Conservation (phyloP, 2,797 vertebrate species). For the Rhinatrema bivittatum region DNA sequence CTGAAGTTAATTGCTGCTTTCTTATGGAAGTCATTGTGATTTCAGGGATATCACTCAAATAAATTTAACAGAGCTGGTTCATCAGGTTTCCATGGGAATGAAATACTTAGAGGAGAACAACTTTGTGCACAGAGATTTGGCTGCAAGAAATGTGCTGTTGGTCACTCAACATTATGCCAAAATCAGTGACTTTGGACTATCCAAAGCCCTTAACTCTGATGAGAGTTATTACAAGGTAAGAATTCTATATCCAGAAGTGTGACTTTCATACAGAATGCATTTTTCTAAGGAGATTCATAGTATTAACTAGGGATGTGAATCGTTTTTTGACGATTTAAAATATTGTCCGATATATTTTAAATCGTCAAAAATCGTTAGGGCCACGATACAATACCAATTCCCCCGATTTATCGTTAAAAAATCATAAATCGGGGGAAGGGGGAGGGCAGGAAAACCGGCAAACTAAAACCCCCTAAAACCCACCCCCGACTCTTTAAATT, state of each 20-base stretch:
- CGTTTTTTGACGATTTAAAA: too few relatives aligned
- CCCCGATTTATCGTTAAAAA: too few relatives aligned
- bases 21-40: too few relatives aligned
- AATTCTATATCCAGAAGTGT: slow-evolving; percentile 5
- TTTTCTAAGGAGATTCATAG: slow-evolving; percentile 2
- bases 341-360: too few relatives aligned
- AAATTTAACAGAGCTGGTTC: slow-evolving; percentile 91
- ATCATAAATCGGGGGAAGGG: too few relatives aligned
- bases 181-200: slow-evolving; percentile 96
- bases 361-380: too few relatives aligned
- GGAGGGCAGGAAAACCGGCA: too few relatives aligned
- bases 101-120: slow-evolving; percentile 92
- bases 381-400: too few relatives aligned
- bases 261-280: background rate
- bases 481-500: too few relatives aligned
- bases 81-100: slow-evolving; percentile 96
- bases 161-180: slow-evolving; percentile 97
- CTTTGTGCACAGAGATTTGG: slow-evolving; percentile 92
- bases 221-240: slow-evolving; percentile 79
- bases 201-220: slow-evolving; percentile 84
- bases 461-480: too few relatives aligned
- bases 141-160: slow-evolving; percentile 88
- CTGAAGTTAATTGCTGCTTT: too few relatives aligned
- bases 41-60: slow-evolving; percentile 70
- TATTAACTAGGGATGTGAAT: too few relatives aligned